Conservation (phyloP, 2,113 vertebrate species). For the Eulemur rufifrons region DNA sequence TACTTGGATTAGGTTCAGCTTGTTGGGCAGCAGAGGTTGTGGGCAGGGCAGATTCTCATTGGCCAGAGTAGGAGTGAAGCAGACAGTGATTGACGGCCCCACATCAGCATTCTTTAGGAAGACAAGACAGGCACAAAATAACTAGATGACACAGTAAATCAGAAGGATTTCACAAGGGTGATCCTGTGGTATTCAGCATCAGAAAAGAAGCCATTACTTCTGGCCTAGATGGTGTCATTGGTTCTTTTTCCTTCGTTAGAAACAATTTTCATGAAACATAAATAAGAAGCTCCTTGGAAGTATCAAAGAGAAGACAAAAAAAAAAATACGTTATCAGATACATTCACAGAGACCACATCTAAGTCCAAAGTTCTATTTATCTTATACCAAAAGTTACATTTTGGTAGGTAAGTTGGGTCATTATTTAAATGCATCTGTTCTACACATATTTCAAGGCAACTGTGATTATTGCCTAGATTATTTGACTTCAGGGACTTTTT, state of each 20-base stretch:
- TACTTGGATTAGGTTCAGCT: not conserved
- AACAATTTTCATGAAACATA: not conserved
- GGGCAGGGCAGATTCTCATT: not conserved
- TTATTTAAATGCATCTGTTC: not conserved
- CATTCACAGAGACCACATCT: not conserved
- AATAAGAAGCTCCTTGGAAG: not conserved
- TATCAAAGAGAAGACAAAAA: not conserved
- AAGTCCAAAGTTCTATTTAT: not conserved
- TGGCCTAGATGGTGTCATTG: not conserved
- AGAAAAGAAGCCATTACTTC: not conserved
- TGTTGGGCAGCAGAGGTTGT: not conserved
- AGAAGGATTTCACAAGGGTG: not conserved
- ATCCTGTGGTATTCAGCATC: not conserved
- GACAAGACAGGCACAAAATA: not conserved
- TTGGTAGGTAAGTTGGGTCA: not conserved
- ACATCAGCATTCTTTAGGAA: not conserved
- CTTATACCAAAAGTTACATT: not conserved
- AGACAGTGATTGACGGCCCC: not conserved
- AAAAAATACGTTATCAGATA: not conserved
- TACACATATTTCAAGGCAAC: not conserved
- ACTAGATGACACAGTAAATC: not conserved
- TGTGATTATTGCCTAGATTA: not conserved
- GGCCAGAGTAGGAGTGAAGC: not conserved
- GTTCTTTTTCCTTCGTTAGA: not conserved
- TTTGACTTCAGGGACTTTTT: not conserved